Evolutionary conservation across 2,797 vertebrate species (phyloP).

Genomic region (Spheniscus humboldti): DNA sequence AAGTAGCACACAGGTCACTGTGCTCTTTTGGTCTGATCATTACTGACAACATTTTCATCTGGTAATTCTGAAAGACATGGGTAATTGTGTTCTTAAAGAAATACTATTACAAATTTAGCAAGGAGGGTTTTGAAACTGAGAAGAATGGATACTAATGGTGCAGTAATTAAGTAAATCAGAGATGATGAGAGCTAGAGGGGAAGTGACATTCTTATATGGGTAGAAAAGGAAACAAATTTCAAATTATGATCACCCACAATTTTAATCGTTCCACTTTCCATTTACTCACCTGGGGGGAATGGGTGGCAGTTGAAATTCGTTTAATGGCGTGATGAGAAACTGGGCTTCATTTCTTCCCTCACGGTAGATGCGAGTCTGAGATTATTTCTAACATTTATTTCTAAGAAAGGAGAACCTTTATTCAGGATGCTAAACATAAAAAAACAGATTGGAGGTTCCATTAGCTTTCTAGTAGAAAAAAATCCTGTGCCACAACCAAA

Average conservation of each 20-base stretch:
- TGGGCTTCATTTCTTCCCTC: not conserved
- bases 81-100: not conserved
- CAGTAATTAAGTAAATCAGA: not conserved
- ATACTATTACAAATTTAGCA: not conserved
- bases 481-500: not conserved
- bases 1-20: not conserved
- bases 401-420: not conserved
- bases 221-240: not conserved
- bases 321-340: not conserved
- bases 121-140: not conserved
- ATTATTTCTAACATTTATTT: not conserved
- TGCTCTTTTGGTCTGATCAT: not conserved
- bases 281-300: not conserved
- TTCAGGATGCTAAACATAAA: not conserved
- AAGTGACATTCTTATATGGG: not conserved
- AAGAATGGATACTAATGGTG: not conserved
- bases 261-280: not conserved
- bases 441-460: not conserved
- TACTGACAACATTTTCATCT: not conserved
- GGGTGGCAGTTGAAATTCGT: not conserved
- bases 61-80: not conserved
- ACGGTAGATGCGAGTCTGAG: not conserved
- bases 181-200: not conserved
- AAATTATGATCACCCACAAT: not conserved
- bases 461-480: not conserved